A percentile compares a stretch with the other conserved stretches of the same genome.
phyloP scores from a whole-genome alignment of 2,113 vertebrate species.

The Nansenia antarctica region DNA sequence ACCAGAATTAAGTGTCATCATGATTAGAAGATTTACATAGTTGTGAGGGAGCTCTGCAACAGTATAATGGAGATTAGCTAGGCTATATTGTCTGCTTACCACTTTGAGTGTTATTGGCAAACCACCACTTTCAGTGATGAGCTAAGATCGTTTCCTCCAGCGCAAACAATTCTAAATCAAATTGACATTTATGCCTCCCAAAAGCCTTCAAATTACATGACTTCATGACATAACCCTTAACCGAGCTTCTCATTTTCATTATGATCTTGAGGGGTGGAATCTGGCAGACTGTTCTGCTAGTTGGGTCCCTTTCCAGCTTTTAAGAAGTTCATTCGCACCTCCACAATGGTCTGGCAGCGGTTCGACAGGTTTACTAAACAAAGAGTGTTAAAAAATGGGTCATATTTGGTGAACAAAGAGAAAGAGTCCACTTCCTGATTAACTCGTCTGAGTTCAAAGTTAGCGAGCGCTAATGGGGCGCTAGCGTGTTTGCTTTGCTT shows the following conservation, averaged over 20 bases:
- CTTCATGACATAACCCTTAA: neutral
- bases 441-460: no score
- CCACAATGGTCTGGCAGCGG: conserved; percentile 7
- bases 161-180: neutral
- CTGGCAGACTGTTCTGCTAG: neutral
- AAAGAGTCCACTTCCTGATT: conserved; percentile 18
- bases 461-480: neutral
- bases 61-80: neutral
- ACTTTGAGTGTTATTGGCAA: neutral
- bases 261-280: neutral
- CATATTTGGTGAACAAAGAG: neutral
- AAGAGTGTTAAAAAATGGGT: conserved; percentile 19
- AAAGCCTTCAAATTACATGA: neutral
- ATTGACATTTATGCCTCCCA: neutral
- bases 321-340: neutral
- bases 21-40: no score
- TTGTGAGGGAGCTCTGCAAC: no score
- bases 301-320: conserved; percentile 12
- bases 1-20: no score
- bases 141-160: no score
- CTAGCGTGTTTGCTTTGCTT: conserved; percentile 11
- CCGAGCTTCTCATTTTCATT: neutral
- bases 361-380: conserved; percentile 18
- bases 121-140: neutral
- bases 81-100: neutral